Evolutionary conservation across 2,888 invertebrate species (phyloP).

Genomic region (Myopa testacea): DNA sequence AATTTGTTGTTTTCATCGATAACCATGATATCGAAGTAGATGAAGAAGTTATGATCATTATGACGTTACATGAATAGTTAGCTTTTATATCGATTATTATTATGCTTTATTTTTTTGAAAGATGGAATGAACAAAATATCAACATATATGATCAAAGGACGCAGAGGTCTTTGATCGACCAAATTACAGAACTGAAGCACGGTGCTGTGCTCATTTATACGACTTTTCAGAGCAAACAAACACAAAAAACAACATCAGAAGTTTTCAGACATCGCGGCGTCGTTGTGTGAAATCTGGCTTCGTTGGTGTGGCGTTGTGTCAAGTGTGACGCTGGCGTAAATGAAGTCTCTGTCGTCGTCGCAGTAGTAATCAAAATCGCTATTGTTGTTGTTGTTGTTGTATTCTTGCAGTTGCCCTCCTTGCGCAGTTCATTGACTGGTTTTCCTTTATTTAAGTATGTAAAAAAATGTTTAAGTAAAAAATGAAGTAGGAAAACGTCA

Average conservation of each 20-base stretch:
- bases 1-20: too few species aligned
- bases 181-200: background rate
- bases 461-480: too few species aligned
- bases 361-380: background rate
- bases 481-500: too few species aligned
- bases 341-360: background rate
- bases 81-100: too few species aligned
- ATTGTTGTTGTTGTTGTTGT: background rate
- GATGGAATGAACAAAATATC: too few species aligned
- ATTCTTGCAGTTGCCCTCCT: background rate
- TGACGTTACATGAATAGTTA: too few species aligned
- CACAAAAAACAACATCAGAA: background rate
- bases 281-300: background rate
- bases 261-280: slow-evolving; percentile 21
- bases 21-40: too few species aligned
- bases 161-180: background rate
- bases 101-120: too few species aligned
- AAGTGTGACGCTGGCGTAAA: slow-evolving; percentile 9
- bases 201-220: background rate
- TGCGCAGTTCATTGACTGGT: background rate
- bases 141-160: too few species aligned
- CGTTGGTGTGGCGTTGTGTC: slow-evolving; percentile 8
- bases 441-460: background rate
- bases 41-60: too few species aligned
- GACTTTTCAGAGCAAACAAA: background rate